phyloP scores from a whole-genome alignment of 1,140 invertebrate species.

The Zophobas atratus region DNA sequence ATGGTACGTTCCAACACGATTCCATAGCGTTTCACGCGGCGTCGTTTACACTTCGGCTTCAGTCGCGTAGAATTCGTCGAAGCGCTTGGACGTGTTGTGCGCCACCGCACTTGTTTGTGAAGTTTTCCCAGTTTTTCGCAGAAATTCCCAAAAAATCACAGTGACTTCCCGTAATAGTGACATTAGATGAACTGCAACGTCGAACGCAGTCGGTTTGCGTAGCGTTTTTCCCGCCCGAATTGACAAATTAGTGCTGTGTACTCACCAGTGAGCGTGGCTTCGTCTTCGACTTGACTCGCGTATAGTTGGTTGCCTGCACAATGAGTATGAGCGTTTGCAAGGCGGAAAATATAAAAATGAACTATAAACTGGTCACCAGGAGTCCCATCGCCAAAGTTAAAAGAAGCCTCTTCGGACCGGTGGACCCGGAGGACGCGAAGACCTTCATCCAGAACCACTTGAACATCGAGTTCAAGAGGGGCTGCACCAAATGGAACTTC shows the following conservation, averaged over 20 bases:
- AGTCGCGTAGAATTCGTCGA: constrained; percentile 23
- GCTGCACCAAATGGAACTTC: constrained; percentile 67
- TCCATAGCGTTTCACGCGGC: constrained; percentile 38
- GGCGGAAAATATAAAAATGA: constrained; percentile 51
- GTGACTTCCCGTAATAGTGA: constrained; percentile 20
- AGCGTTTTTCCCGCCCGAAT: constrained; percentile 18
- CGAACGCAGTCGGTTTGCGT: background rate
- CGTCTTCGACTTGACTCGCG: constrained; percentile 42
- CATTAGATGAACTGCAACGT: background rate
- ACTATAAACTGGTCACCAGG: constrained; percentile 45
- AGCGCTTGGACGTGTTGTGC: background rate
- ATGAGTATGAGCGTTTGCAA: constrained; percentile 59
- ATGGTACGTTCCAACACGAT: constrained; percentile 50
- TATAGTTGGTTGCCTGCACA: constrained; percentile 61
- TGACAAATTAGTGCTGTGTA: constrained; percentile 30
- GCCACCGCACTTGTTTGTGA: constrained; percentile 12
- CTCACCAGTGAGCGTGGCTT: constrained; percentile 47
- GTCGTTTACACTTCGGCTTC: constrained; percentile 9
- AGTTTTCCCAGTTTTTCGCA: constrained; percentile 46
- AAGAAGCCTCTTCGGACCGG: constrained; percentile 66
- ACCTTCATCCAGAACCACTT: constrained; percentile 66
- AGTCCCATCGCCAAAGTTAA: constrained; percentile 62
- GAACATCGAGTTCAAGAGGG: constrained; percentile 57
- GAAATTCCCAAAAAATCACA: constrained; percentile 20
- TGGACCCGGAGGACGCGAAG: constrained; percentile 66